A percentile compares a stretch with the other conserved stretches of the same genome.
Conservation (phyloP, 2,797 vertebrate genomes). For the Smutsia gigantea region DNA sequence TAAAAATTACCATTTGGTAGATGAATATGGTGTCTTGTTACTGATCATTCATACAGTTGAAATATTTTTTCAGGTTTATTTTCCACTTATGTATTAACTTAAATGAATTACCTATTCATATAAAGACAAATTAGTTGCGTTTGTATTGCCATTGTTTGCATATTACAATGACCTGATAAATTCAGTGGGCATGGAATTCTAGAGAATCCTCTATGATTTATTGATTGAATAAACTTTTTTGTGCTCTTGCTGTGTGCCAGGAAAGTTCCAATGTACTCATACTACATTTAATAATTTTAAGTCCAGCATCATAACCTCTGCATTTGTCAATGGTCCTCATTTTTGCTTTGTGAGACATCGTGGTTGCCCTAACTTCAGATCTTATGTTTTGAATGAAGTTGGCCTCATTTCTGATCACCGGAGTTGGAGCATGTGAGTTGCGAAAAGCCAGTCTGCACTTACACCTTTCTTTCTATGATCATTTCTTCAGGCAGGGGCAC, state of each 20-base stretch:
- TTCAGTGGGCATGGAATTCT: background rate
- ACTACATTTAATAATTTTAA: background rate
- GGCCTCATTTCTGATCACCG: background rate
- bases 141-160: background rate
- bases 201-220: background rate
- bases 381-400: background rate
- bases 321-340: background rate
- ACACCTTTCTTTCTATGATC: background rate
- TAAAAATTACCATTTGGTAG: background rate
- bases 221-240: background rate
- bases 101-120: slow-evolving; percentile 1
- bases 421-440: background rate
- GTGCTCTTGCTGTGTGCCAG: background rate
- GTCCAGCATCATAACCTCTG: background rate
- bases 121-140: background rate
- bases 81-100: background rate
- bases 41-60: background rate
- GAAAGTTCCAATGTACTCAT: background rate
- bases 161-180: background rate
- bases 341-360: background rate
- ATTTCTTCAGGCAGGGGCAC: background rate
- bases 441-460: background rate
- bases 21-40: background rate
- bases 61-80: background rate
- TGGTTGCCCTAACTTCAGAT: background rate